Percentiles rank a stretch among this genome's conserved stretches.
Evolutionary conservation across 2,797 vertebrate species (phyloP).

Genomic region (Thripadectes ignobilis): DNA sequence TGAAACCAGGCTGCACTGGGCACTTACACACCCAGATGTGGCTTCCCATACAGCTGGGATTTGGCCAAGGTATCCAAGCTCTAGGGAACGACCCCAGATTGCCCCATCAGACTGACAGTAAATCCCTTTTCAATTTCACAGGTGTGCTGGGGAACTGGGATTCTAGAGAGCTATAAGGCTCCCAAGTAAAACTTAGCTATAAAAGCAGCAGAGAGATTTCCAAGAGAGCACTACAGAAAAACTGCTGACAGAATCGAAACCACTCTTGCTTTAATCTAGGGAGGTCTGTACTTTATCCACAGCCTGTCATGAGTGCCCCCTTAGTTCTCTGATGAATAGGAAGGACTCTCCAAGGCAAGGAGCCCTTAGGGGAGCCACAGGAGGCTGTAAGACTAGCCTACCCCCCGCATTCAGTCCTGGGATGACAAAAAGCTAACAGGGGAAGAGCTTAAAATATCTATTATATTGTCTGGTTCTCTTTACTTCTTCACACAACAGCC

Average conservation of each 20-base stretch:
- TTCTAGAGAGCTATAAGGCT: not conserved
- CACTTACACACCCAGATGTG: not conserved
- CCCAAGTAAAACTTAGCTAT: not conserved
- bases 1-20: not conserved
- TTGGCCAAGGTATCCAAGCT: not conserved
- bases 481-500: not conserved
- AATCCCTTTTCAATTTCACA: not conserved
- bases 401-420: not conserved
- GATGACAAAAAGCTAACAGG: not conserved
- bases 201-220: not conserved
- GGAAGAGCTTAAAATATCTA: constrained; percentile 13
- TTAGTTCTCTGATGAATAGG: not conserved
- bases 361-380: not conserved
- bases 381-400: not conserved
- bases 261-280: not conserved
- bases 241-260: not conserved
- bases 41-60: not conserved
- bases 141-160: not conserved
- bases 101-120: not conserved
- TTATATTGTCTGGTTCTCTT: not conserved
- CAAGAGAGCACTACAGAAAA: not conserved
- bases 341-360: not conserved
- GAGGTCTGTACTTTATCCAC: not conserved
- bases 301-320: not conserved
- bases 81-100: not conserved